Evolutionary conservation across 2,888 invertebrate genomes (phyloP), one percentile per base, ranked within the genome.

Genomic region (Helleia helle): DNA sequence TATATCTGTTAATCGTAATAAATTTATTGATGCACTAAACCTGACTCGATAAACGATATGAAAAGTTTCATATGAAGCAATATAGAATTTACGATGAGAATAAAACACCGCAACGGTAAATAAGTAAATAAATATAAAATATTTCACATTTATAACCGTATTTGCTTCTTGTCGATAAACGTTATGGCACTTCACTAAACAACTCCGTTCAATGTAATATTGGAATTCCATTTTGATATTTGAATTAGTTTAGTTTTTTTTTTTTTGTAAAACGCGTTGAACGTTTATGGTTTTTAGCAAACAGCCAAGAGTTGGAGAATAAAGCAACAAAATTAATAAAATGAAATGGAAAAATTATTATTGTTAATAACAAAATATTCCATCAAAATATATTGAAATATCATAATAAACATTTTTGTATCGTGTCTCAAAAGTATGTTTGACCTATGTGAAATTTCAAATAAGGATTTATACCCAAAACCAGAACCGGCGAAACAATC

Each of bases 71-170:
- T 26, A 36, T 36, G 22, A 26, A 36, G 25, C 36, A 25, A 25
- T 36, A 36, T 9, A 14, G 18, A 14, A 17, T 36, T 36, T 34
- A 27, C 28, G 25, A 27, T 26, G 17, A 24, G 11, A 40, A 28
- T 36, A 40, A 36, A 34, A 28, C 26, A 34, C 27, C 17, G 34
- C 36, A 34, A 27, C 17, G 12, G 26, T 26, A 31, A 31, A 34
- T 34, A 40, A 36, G 36, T 1, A 12, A 22, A 36, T 34, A 26
- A 25, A 40, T 17, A 11, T 30, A 31, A 40, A 27, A 40, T 40
- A 40, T 40, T 40, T 40, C 27, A 40, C 11, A n/a, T 36, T 40
- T 26, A 40, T 40, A 12, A 25, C 11, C 24, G 38, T 31, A 40
- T 40, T 40, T 40, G 30, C 24, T 31, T 17, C 31, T 22, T 18